Conservation (phyloP, 35 echinoderm and acorn worm species). For the Patiria miniata region DNA sequence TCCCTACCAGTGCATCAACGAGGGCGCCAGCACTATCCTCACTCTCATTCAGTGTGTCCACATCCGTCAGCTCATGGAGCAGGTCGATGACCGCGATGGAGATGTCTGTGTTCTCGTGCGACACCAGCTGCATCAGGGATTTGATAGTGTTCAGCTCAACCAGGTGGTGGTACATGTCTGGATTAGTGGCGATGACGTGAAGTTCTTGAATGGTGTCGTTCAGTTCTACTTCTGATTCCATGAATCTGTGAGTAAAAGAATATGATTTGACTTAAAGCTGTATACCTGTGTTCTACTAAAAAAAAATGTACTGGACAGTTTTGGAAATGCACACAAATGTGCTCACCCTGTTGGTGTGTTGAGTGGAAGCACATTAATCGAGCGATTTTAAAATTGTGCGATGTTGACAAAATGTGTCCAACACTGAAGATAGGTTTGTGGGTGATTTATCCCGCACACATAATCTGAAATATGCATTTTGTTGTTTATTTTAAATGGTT, state of each 20-base stretch:
- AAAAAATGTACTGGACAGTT: too few relatives aligned
- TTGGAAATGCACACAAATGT: too few relatives aligned
- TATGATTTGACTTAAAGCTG: too few relatives aligned
- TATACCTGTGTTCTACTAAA: not conserved
- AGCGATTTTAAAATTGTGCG: too few relatives aligned
- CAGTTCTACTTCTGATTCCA: slow-evolving; percentile 92
- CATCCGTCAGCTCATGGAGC: slow-evolving; percentile 86
- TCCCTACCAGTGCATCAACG: slow-evolving; percentile 82
- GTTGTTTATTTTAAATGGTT: too few relatives aligned
- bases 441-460: too few relatives aligned
- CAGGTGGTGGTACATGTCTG: slow-evolving; percentile 91
- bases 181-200: slow-evolving; percentile 90
- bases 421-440: too few relatives aligned
- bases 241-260: slow-evolving; percentile 64
- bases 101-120: slow-evolving; percentile 92
- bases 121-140: slow-evolving; percentile 72
- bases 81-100: slow-evolving; percentile 89
- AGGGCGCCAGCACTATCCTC: slow-evolving; percentile 81
- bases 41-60: slow-evolving; percentile 88
- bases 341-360: too few relatives aligned
- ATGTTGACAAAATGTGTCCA: too few relatives aligned
- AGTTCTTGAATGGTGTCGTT: slow-evolving; percentile 92
- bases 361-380: too few relatives aligned
- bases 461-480: too few relatives aligned
- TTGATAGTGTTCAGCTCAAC: slow-evolving; percentile 80